A percentile compares a stretch with the other conserved stretches of the same genome.
Conservation (phyloP, 2,888 invertebrate genomes). For the Pollenia griseotomentosa region DNA sequence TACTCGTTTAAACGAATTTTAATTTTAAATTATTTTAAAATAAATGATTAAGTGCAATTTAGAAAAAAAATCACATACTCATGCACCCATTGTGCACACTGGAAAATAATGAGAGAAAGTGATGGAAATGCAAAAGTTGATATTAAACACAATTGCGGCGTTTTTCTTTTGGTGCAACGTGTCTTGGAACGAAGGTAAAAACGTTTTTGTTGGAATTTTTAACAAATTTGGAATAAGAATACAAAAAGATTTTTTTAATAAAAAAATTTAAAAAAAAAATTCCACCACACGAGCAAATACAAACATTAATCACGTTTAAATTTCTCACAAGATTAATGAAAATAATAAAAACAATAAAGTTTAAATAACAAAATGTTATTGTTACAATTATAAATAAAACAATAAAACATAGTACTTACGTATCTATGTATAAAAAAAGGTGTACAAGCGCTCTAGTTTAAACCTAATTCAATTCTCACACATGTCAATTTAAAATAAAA, state of each 20-base stretch:
- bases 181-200: too few relatives aligned
- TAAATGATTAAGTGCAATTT: constrained; percentile 62
- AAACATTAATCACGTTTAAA: constrained; percentile 44
- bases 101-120: constrained; percentile 32
- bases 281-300: too few relatives aligned
- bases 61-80: background rate
- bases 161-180: background rate
- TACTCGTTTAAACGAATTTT: constrained; percentile 51
- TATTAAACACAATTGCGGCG: background rate
- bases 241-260: too few relatives aligned
- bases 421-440: background rate
- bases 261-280: too few relatives aligned
- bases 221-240: too few relatives aligned
- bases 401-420: background rate
- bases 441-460: constrained; percentile 28
- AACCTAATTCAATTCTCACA: constrained; percentile 45
- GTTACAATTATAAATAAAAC: constrained; percentile 49
- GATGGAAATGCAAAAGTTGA: background rate
- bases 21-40: constrained; percentile 58
- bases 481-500: constrained; percentile 38
- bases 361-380: constrained; percentile 39
- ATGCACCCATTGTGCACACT: background rate
- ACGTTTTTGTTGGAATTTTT: too few relatives aligned
- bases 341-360: constrained; percentile 32
- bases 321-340: constrained; percentile 33